Base-by-base conservation (phyloP, 2,888 invertebrate genomes). In the Chymomyza procnemis region DNA sequence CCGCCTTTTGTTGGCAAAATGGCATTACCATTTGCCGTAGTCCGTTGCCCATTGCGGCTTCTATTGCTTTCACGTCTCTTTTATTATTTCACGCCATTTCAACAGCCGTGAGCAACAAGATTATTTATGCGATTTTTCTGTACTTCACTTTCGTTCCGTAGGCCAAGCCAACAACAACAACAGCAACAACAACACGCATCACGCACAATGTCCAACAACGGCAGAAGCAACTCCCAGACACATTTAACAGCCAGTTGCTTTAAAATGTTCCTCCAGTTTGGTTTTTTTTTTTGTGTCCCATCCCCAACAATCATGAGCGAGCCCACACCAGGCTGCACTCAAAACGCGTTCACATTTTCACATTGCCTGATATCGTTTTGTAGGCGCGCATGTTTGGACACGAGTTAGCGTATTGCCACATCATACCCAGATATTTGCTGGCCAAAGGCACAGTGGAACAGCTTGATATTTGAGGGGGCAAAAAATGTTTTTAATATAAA, bases 11-110 rank as follows among this genome's bases (percentile, higher is more conserved):
- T 8, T 18, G 12, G 4, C 50, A 26, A 50, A 22, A n/a, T 41
- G 12, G 4, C 50, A 26, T 34, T 34, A n/a, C 41, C 26, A 46
- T 64, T n/a, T 61, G 47, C 58, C 48, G 5, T 59, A 12, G 66
- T 71, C 71, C 71, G 75, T 65, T 74, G 61, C 46, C 16, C 21
- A 21, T 54, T 54, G 54, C 19, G 19, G 9, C 12, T n/a, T 73
- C 80, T 77, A 82, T 83, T 83, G 81, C 84, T 82, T 84, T 78
- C 84, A 79, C 79, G 78, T 78, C 75, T 77, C 83, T 85, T 82
- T 85, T 85, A 85, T 85, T 84, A 83, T 84, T 83, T 81, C 85
- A 84, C 82, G 77, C 81, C 84, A 85, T 85, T 85, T 85, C 86
- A 86, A 83, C 85, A 82, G 83, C 86, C 81, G 83, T 85, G 79